phyloP scores from a whole-genome alignment of 2,113 vertebrate genomes.

The Alexandromys fortis region DNA sequence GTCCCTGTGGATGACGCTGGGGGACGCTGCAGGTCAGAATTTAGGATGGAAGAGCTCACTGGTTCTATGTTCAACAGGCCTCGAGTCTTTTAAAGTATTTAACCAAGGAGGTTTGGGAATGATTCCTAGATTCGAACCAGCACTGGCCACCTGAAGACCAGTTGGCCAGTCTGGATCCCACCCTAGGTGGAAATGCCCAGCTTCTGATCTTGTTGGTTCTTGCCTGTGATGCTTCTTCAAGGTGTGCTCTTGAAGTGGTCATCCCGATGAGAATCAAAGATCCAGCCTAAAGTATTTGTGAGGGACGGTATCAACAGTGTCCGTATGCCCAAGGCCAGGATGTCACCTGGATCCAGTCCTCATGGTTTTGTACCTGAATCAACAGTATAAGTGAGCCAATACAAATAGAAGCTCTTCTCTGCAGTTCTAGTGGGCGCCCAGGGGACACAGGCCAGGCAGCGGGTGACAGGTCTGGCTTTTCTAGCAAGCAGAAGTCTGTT shows the following conservation, averaged over 20 bases:
- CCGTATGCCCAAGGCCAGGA: neutral
- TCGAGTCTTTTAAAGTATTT: neutral
- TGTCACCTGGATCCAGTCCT: neutral
- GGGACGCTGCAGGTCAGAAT: neutral
- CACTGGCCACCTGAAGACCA: neutral
- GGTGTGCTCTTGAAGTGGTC: neutral
- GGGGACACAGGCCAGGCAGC: rapidly evolving
- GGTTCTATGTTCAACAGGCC: neutral
- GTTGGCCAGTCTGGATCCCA: neutral
- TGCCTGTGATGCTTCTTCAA: neutral
- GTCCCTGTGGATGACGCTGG: neutral
- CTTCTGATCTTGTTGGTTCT: neutral
- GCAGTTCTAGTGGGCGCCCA: neutral
- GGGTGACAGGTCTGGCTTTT: neutral
- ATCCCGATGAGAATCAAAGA: neutral
- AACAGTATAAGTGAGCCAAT: neutral
- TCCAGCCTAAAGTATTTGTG: neutral
- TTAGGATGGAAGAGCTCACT: neutral
- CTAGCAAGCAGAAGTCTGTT: neutral
- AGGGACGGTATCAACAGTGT: too few species aligned
- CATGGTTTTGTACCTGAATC: neutral
- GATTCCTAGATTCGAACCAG: neutral
- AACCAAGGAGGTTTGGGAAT: neutral
- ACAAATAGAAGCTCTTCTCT: neutral
- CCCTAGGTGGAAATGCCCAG: neutral